A percentile compares a stretch with the other conserved stretches of the same genome.
Evolutionary conservation across 2,888 invertebrate species (phyloP).

Genomic region (Lymantria dispar): DNA sequence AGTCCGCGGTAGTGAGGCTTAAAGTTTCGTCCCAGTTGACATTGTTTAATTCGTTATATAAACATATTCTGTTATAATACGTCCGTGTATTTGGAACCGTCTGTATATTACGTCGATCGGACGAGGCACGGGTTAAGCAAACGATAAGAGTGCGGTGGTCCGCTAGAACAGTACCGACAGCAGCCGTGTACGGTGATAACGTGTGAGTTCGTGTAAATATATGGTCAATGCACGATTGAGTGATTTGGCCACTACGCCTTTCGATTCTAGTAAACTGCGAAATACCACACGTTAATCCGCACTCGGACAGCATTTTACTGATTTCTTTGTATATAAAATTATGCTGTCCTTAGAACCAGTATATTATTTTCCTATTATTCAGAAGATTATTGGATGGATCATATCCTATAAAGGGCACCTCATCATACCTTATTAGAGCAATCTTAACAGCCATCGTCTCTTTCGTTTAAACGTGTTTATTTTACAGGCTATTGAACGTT

Average conservation of each 20-base stretch:
- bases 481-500: constrained; percentile 60
- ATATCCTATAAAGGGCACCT: no score
- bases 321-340: no score
- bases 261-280: constrained; percentile 18
- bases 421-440: no score
- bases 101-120: not conserved
- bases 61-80: not conserved
- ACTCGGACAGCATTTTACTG: no score
- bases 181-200: no score
- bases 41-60: not conserved
- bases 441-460: no score
- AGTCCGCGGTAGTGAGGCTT: not conserved
- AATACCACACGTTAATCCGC: constrained; percentile 16
- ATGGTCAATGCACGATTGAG: constrained; percentile 28
- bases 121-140: not conserved
- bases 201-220: constrained; percentile 25
- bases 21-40: not conserved
- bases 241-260: constrained; percentile 12
- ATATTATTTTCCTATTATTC: no score
- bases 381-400: no score
- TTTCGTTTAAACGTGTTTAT: not conserved
- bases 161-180: constrained; percentile 18
- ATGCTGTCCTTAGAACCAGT: no score
- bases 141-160: constrained; percentile 19
- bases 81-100: not conserved